Base-by-base conservation (phyloP, 92 coral and sea anemone species). In the Diadumene lineata region DNA sequence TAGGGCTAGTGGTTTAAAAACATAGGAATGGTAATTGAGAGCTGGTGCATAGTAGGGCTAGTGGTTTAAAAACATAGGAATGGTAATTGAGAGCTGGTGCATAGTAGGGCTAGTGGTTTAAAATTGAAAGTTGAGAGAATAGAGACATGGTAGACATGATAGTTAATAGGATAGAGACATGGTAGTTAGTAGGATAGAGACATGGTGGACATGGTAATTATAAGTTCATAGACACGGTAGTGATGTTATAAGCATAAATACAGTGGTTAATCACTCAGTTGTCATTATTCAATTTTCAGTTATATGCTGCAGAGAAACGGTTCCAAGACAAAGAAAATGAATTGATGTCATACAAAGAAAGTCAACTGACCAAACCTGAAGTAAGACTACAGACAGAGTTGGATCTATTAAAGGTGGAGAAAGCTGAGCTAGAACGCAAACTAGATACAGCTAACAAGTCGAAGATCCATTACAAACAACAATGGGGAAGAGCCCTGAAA, bases 401-500 rank as follows among this genome's bases (percentile, higher is more conserved):
- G 32, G 86, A 88, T 31, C 93, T 94, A 43, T 73, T 89, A 57
- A 89, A 69, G 69, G 85, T 94, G 48, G 98, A 94, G 79, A 92
- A 94, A 92, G 82, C 79, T 34, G 97, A 94, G 62, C 80, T 94
- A 6, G 98, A 92, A 68, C 98, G 98, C 58, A 94, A 92, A 77
- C 72, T 94, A 32, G 98, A 94, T 72, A 81, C 92, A n/a, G 55
- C 97, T 8, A 94, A 86, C 87, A 94, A 94, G 53, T 91, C 98
- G 4, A 94, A 94, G 83, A 86, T 92, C 25, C 98, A 94, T 85
- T 94, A 94, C 70, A 94, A 94, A 38, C 98, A 92, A 61, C 97
- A 94, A 30, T 94, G 98, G 98, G 96, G 98, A 43, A 85, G 94
- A 65, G 98, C 98, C 11, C 86, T 94, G 15, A 82, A 94, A 73